Evolutionary conservation across 30 jellyfish, hydroid and myxozoan species (phyloP).

Genomic region (Kudoa iwatai): DNA sequence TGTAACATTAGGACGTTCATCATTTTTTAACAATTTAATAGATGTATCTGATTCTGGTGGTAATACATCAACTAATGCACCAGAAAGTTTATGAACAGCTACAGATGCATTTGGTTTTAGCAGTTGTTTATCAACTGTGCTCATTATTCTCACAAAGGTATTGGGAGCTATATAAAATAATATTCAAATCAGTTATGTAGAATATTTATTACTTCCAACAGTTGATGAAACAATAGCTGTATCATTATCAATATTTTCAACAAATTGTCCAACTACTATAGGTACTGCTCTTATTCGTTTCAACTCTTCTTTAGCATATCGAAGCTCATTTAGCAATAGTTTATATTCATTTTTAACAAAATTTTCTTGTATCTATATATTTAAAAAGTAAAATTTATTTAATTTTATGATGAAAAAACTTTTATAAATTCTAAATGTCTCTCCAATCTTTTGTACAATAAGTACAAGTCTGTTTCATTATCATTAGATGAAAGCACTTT

Average conservation of each 20-base stretch:
- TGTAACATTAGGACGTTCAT: conserved; percentile 49
- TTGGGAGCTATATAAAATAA: too few relatives aligned
- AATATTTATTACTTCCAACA: too few relatives aligned
- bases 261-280: conserved; percentile 52
- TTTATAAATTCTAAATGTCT: too few relatives aligned
- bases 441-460: too few relatives aligned
- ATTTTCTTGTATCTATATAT: too few relatives aligned
- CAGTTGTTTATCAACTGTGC: conserved; percentile 48
- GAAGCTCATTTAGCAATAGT: conserved; percentile 31
- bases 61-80: conserved; percentile 46
- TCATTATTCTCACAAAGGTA: conserved; percentile 31
- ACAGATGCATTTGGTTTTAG: conserved; percentile 85
- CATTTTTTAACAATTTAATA: conserved; percentile 34
- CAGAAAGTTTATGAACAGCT: conserved; percentile 62
- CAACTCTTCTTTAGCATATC: conserved; percentile 70
- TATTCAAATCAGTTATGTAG: too few relatives aligned
- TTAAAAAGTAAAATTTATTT: too few relatives aligned
- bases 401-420: too few relatives aligned
- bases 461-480: too few relatives aligned
- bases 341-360: conserved; percentile 64
- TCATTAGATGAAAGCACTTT: too few relatives aligned
- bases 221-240: conserved; percentile 82
- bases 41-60: conserved; percentile 94
- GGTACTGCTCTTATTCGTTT: conserved; percentile 75
- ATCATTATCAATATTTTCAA: conserved; percentile 62